Percentiles rank a stretch among this genome's conserved stretches.
These are phyloP conservation scores for Gambelia wislizenii DNA, from an alignment of 2,797 vertebrate species.

Conservation along the genomic window DNA sequence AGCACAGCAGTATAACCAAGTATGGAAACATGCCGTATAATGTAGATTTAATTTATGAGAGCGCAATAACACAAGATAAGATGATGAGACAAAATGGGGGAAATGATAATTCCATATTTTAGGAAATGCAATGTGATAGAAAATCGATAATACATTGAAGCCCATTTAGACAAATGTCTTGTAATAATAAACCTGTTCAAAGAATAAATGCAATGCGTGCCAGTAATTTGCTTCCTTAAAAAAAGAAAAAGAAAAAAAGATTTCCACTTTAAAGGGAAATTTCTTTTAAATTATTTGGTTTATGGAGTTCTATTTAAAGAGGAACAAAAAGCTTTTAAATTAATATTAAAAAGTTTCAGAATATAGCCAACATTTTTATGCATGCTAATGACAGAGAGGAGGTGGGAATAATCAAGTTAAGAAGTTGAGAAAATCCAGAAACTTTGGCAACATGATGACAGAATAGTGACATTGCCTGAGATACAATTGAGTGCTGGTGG, in stretches of 20 bases:
- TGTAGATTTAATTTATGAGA: slow-evolving; percentile 53
- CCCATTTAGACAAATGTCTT: slow-evolving; percentile 58
- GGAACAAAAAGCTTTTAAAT: slow-evolving; percentile 54
- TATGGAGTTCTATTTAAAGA: slow-evolving; percentile 40
- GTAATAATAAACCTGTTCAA: slow-evolving; percentile 59
- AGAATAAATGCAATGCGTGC: slow-evolving; percentile 41
- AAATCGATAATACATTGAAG: slow-evolving; percentile 56
- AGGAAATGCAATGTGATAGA: slow-evolving; percentile 48
- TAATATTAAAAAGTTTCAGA: slow-evolving; percentile 51
- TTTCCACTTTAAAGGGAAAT: slow-evolving; percentile 51
- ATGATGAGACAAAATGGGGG: slow-evolving; percentile 44
- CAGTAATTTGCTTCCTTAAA: slow-evolving; percentile 31
- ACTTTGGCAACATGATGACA: not conserved
- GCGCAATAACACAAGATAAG: slow-evolving; percentile 37
- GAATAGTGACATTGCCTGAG: not conserved
- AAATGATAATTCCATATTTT: slow-evolving; percentile 62
- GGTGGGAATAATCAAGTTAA: slow-evolving; percentile 2
- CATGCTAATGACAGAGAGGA: slow-evolving; percentile 26
- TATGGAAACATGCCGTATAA: slow-evolving; percentile 34
- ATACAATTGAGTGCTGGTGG: too few relatives aligned
- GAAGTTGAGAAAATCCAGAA: not conserved
- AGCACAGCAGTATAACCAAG: slow-evolving; percentile 21
- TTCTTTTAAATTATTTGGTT: slow-evolving; percentile 59
- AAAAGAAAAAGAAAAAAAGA: too few relatives aligned
- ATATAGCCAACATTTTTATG: slow-evolving; percentile 11